Base-by-base conservation (phyloP, 2,888 invertebrate genomes). In the Sussaba pulchella region DNA sequence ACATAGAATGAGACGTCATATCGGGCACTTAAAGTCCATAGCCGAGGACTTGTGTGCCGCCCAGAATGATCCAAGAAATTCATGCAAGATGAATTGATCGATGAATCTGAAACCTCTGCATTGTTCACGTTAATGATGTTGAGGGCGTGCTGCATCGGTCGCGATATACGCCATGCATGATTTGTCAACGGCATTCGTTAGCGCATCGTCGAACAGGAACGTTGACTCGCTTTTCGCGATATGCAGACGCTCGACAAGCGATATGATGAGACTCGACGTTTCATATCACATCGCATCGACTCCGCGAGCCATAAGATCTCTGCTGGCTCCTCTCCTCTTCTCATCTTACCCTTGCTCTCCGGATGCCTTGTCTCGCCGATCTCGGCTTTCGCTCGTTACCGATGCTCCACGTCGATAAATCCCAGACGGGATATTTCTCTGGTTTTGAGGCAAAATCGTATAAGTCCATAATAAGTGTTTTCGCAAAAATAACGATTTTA, bases 311-410 rank as follows among this genome's bases (percentile, higher is more conserved):
- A 17, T 31, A 36, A 59, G 59, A 36, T 1, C 10, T 41, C 4
- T n/a, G 24, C 41, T 9, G n/a, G n/a, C n/a, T n/a, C 19, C 8
- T 21, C 19, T 24, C n/a, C 66, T 19, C 50, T 69, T 64, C 59
- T 78, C 78, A 39, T 63, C 63, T 78, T 63, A 61, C 73, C 52
- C 78, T 36, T 54, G 67, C 57, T 50, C 41, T 54, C 54, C 52
- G 59, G 54, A 50, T 52, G 45, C 67, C 31, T 41, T 36, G 67
- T 41, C 64, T 36, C 31, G 52, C n/a, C 26, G 45, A 36, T 70
- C 45, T 76, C 76, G 63, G 31, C 41, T 76, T 76, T 70, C 70
- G 17, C 31, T 76, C 76, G 43, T 76, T 76, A 76, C 54, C 19
- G 50, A 50, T 63, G 61, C 26, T 50, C 14, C 36, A 50, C 24